Percentiles rank a stretch among this genome's conserved stretches.
phyloP scores from a whole-genome alignment of 2,113 vertebrate species.

The Pluvialis apricaria region DNA sequence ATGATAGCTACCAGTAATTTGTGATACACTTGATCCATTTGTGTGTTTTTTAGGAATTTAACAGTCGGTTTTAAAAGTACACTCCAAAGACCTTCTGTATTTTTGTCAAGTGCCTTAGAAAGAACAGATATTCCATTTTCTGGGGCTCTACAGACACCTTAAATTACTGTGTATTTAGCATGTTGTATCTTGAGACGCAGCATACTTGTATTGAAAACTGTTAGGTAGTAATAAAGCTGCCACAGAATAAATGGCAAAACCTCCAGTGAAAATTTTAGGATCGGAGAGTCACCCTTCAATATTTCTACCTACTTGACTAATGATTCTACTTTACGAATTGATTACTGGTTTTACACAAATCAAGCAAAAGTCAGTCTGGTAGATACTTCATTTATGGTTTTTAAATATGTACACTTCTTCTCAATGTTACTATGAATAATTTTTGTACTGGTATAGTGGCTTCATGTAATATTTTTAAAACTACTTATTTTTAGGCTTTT shows the following conservation, averaged over 20 bases:
- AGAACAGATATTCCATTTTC: fast-evolving
- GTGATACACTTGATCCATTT: not conserved
- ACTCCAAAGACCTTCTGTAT: not conserved
- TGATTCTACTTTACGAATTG: not conserved
- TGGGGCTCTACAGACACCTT: not conserved
- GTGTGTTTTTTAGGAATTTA: not conserved
- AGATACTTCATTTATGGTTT: not conserved
- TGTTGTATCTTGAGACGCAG: not conserved
- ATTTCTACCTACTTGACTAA: not conserved
- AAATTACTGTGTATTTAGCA: not conserved
- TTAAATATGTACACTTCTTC: not conserved
- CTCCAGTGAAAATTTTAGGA: not conserved
- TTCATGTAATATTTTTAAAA: not conserved
- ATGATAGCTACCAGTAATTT: not conserved
- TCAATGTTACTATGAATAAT: not conserved
- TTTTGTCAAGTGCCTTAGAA: not conserved
- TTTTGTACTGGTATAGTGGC: not conserved
- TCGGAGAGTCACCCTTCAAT: not conserved
- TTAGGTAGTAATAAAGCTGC: not conserved
- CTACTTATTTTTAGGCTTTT: not conserved
- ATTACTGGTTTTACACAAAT: not conserved
- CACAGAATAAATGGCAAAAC: not conserved
- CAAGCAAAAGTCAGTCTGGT: not conserved
- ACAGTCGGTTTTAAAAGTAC: not conserved
- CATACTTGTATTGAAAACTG: not conserved